Evolutionary conservation across 2,888 invertebrate genomes (phyloP), one percentile per base, ranked within the genome.

Genomic region (Leptodirus hochenwartii): DNA sequence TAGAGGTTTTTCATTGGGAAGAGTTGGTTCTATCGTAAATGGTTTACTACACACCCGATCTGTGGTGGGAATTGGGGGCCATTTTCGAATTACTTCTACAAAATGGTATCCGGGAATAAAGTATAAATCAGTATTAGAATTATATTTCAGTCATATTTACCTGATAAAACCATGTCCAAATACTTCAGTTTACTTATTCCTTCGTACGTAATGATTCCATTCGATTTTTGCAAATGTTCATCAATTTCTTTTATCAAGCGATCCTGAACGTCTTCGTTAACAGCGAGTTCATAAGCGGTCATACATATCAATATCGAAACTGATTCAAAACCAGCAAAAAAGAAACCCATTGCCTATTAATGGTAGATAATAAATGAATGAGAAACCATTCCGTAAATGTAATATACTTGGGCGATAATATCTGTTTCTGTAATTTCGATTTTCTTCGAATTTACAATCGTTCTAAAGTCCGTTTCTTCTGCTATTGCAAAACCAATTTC

Each of bases 111-210:
- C n/a, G n/a, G n/a, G n/a, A n/a, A n/a, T n/a, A n/a, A n/a, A n/a
- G n/a, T n/a, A n/a, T n/a, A n/a, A n/a, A n/a, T n/a, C n/a, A n/a
- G n/a, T n/a, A n/a, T n/a, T n/a, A 20, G 8, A 6, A 8, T 20
- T 20, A 20, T 8, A 20, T 8, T 20, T 10, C 22, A 20, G 6
- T 27, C 17, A 17, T 17, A 14, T 13, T 15, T 34, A 63, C 63
- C 64, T 41, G 65, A 63, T 0, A 69, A 45, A 1, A 69, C 64
- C 66, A 66, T 66, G 32, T 70, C 69, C 53, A 71, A 44, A 34
- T 70, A 71, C 13, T 56, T 56, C 64, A 71, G 59, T 16, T 53
- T 54, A 32, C 60, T 54, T 1, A 71, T 47, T 1, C 53, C 51
- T 15, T 61, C 63, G 36, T 66, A 69, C 25, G 54, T 57, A 1